Evolutionary conservation across 1,140 invertebrate genomes (phyloP).

Genomic region (Macrobrachium rosenbergii): DNA sequence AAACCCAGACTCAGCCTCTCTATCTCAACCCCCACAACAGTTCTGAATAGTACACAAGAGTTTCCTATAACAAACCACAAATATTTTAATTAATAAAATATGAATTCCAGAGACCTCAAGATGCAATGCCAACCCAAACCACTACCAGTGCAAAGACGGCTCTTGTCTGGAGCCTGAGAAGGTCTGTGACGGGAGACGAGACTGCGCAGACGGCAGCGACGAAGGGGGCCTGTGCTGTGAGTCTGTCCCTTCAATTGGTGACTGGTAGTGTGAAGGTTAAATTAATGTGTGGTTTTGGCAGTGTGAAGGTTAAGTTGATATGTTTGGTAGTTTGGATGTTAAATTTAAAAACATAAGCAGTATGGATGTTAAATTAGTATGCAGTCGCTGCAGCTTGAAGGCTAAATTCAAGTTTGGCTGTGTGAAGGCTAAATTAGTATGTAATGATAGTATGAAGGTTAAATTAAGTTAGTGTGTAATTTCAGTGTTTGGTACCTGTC

Average conservation of each 20-base stretch:
- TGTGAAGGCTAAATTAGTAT: not conserved
- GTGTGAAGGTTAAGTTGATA: not conserved
- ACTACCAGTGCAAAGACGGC: constrained; percentile 77
- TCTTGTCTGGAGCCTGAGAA: constrained; percentile 78
- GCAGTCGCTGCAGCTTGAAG: too few species aligned
- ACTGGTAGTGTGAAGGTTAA: not conserved
- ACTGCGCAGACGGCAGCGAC: constrained; percentile 84
- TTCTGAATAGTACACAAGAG: too few species aligned
- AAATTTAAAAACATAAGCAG: too few species aligned
- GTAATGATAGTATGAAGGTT: not conserved
- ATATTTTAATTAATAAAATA: too few species aligned
- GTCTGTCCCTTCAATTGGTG: constrained; percentile 57
- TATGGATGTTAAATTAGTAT: too few species aligned
- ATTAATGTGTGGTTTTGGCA: not conserved
- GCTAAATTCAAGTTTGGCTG: too few species aligned
- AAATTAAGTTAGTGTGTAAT: too few species aligned
- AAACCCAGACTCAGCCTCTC: too few species aligned
- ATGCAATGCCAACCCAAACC: constrained; percentile 74
- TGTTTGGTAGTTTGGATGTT: too few species aligned
- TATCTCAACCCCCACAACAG: too few species aligned
- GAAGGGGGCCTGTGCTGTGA: constrained; percentile 82
- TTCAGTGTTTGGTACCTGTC: too few species aligned
- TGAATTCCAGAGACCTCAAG: not conserved
- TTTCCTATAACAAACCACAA: too few species aligned
- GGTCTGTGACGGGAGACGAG: constrained; percentile 77